Evolutionary conservation across 2,113 vertebrate species (phyloP).

Genomic region (Oreochromis aureus): DNA sequence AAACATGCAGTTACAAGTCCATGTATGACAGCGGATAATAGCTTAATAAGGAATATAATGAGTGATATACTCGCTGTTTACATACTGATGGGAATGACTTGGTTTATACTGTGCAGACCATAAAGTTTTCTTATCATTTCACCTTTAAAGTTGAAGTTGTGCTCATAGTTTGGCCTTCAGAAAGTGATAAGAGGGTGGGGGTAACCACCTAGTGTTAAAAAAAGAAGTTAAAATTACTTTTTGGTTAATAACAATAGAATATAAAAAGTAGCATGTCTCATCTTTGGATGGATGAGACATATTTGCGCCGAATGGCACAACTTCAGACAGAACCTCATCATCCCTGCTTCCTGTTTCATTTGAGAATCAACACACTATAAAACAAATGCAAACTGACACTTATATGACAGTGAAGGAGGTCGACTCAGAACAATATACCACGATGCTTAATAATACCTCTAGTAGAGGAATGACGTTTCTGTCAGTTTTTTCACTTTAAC

Average conservation of each 20-base stretch:
- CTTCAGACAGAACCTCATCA: conserved; percentile 3
- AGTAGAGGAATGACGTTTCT: background rate
- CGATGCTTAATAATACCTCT: conserved; percentile 11
- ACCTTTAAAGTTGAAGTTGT: background rate
- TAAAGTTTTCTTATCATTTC: background rate
- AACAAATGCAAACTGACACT: conserved; percentile 19
- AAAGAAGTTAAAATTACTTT: background rate
- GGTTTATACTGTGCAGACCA: background rate
- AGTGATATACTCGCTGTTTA: conserved; percentile 24
- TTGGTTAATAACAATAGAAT: background rate
- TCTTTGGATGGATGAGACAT: background rate
- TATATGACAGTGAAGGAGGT: conserved; percentile 19
- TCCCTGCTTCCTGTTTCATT: background rate
- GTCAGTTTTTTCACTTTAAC: conserved; percentile 22
- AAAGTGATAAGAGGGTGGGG: background rate
- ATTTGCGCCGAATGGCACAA: background rate
- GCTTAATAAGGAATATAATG: conserved; percentile 44
- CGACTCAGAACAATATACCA: conserved; percentile 15
- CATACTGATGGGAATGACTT: background rate
- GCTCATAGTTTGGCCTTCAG: background rate
- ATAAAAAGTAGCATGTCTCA: background rate
- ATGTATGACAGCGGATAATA: conserved; percentile 22
- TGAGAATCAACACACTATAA: background rate
- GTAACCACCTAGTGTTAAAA: background rate
- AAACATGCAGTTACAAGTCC: conserved; percentile 49